Conservation (phyloP, 2,113 vertebrate genomes). For the Phrynosoma blainvillii region DNA sequence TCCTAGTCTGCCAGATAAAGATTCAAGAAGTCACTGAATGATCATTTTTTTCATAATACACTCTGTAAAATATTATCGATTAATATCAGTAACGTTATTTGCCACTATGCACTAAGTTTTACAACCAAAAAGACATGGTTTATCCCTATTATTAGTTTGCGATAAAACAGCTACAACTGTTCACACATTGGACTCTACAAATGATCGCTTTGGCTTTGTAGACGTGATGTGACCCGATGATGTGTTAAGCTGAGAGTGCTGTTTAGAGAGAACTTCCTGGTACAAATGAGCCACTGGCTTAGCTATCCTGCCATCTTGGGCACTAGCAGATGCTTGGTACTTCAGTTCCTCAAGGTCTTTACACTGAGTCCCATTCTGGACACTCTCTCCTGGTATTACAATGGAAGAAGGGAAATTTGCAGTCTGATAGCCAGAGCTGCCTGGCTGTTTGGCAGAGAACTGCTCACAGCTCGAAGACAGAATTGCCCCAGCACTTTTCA, state of each 20-base stretch:
- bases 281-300: slow-evolving; percentile 77
- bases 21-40: neutral
- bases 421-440: slow-evolving; percentile 76
- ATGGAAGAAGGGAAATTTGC: slow-evolving; percentile 68
- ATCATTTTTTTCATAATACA: neutral
- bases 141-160: slow-evolving; percentile 11
- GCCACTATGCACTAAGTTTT: neutral
- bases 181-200: slow-evolving; percentile 98
- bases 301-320: slow-evolving; percentile 81
- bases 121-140: neutral
- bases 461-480: slow-evolving; percentile 79
- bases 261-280: slow-evolving; percentile 78
- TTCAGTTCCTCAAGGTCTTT: slow-evolving; percentile 81
- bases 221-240: slow-evolving; percentile 79
- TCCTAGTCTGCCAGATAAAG: neutral
- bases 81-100: slow-evolving; percentile 34
- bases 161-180: neutral
- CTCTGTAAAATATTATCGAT: slow-evolving; percentile 10
- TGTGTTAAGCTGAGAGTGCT: slow-evolving; percentile 72
- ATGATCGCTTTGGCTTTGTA: slow-evolving; percentile 96
- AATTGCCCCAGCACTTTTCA: slow-evolving; percentile 64
- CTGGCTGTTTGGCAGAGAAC: slow-evolving; percentile 74
- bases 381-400: slow-evolving; percentile 65
- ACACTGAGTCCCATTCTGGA: slow-evolving; percentile 82
- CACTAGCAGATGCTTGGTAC: slow-evolving; percentile 78